phyloP scores from a whole-genome alignment of 2,888 invertebrate species.

The Hypselothyrea guttata region DNA sequence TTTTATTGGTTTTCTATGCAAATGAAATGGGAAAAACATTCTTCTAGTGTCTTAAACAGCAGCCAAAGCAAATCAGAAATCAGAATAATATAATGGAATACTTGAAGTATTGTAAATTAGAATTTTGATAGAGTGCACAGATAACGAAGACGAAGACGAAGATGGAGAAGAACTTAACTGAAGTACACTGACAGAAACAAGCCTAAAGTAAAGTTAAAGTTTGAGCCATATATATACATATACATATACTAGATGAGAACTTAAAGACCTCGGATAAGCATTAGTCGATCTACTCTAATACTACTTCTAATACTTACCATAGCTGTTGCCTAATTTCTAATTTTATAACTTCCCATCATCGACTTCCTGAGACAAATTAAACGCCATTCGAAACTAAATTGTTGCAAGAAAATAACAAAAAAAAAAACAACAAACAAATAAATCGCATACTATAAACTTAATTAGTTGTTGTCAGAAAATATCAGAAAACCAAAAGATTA shows the following conservation, averaged over 20 bases:
- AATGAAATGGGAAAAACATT: conserved; percentile 36
- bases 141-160: conserved; percentile 48
- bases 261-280: conserved; percentile 52
- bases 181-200: conserved; percentile 67
- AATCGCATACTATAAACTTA: conserved; percentile 26
- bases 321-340: conserved; percentile 29
- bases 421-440: too few relatives aligned
- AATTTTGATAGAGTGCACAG: conserved; percentile 65
- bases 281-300: conserved; percentile 33
- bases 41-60: conserved; percentile 72
- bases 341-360: conserved; percentile 26
- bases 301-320: conserved; percentile 8
- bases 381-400: conserved; percentile 39
- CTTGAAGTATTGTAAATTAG: conserved; percentile 67
- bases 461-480: conserved; percentile 48
- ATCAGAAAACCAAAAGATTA: conserved; percentile 15
- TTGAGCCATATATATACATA: conserved; percentile 17
- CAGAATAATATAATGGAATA: conserved; percentile 34
- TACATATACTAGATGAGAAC: conserved; percentile 46
- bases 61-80: conserved; percentile 30
- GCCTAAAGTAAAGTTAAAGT: conserved; percentile 46
- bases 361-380: conserved; percentile 13
- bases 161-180: conserved; percentile 32
- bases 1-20: conserved; percentile 20
- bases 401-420: conserved; percentile 37